These are phyloP conservation scores for Phasianus colchicus DNA, from an alignment of 2,113 vertebrate genomes.

Conservation along the genomic window DNA sequence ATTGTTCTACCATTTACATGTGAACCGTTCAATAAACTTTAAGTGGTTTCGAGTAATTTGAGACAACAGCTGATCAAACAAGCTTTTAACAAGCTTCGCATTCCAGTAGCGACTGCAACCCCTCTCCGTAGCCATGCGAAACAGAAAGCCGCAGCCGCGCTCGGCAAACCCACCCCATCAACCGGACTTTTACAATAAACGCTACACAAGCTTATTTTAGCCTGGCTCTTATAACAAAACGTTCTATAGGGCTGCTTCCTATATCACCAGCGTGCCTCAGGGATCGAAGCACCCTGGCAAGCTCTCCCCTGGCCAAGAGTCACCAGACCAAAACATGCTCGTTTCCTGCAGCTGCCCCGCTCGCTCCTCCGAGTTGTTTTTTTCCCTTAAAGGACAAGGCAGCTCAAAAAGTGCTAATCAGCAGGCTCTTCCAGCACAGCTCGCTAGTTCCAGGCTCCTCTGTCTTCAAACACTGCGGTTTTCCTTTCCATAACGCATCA, in stretches of 20 bases:
- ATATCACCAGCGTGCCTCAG: not conserved
- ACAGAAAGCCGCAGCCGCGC: not conserved
- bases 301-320: not conserved
- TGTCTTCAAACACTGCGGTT: not conserved
- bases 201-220: not conserved
- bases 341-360: constrained; percentile 26
- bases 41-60: not conserved
- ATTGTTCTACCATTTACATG: not conserved
- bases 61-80: not conserved
- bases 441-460: not conserved
- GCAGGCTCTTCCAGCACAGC: not conserved
- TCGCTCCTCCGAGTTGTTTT: constrained; percentile 14
- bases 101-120: not conserved
- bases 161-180: not conserved
- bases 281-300: not conserved
- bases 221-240: not conserved
- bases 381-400: constrained; percentile 62
- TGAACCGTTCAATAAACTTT: accelerated
- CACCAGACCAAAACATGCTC: not conserved
- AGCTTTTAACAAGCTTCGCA: not conserved
- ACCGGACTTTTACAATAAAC: not conserved
- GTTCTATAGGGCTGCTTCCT: not conserved
- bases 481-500: not conserved
- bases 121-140: not conserved
- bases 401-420: not conserved